These are phyloP conservation scores for Microdon myrmicae DNA, from an alignment of 2,888 invertebrate genomes.

Conservation along the genomic window DNA sequence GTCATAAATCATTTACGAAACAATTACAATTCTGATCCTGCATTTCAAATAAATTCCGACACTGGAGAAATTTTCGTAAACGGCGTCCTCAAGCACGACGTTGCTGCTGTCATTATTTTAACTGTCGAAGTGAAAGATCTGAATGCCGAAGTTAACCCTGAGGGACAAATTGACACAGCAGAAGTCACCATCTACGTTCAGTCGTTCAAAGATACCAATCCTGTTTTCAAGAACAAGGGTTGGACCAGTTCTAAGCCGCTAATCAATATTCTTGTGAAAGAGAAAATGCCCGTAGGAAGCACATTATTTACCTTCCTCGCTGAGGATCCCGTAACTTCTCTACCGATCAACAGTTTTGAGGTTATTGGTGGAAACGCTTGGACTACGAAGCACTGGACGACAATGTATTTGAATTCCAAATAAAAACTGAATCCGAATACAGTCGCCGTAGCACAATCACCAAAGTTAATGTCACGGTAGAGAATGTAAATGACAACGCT, in stretches of 20 bases:
- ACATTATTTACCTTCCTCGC: slow-evolving; percentile 76
- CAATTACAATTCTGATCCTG: slow-evolving; percentile 73
- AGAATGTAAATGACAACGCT: slow-evolving; percentile 82
- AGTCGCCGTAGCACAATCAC: slow-evolving; percentile 72
- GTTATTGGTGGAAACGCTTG: slow-evolving; percentile 72
- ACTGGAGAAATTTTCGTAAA: slow-evolving; percentile 77
- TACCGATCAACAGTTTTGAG: slow-evolving; percentile 72
- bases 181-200: slow-evolving; percentile 83
- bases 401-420: slow-evolving; percentile 68
- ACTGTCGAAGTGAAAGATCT: slow-evolving; percentile 76
- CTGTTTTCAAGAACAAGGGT: slow-evolving; percentile 77
- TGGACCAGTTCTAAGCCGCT: slow-evolving; percentile 79
- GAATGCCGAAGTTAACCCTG: slow-evolving; percentile 75
- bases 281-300: slow-evolving; percentile 81
- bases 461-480: slow-evolving; percentile 75
- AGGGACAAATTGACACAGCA: slow-evolving; percentile 73
- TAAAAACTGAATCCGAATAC: slow-evolving; percentile 68
- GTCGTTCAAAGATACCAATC: slow-evolving; percentile 80
- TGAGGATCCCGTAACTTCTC: slow-evolving; percentile 76
- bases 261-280: slow-evolving; percentile 76
- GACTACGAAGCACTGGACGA: slow-evolving; percentile 81
- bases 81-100: slow-evolving; percentile 76
- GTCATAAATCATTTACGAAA: slow-evolving; percentile 71
- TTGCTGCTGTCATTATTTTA: slow-evolving; percentile 79
- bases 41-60: slow-evolving; percentile 77